phyloP scores from a whole-genome alignment of 2,888 invertebrate species.

The Sipha maydis region DNA sequence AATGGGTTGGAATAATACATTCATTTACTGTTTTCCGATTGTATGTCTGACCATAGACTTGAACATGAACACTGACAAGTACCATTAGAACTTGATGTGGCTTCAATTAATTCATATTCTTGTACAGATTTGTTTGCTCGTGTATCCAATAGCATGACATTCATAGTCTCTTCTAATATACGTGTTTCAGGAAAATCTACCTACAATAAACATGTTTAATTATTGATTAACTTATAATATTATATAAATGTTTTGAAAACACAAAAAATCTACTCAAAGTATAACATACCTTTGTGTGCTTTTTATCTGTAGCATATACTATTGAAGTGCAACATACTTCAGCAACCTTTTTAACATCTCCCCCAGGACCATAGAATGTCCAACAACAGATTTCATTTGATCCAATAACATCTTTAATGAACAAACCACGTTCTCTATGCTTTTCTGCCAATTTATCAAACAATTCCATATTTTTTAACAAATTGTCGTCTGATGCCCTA shows the following conservation, averaged over 20 bases:
- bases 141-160: conserved; percentile 93
- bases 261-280: neutral
- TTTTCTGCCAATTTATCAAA: conserved; percentile 96
- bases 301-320: conserved; percentile 98
- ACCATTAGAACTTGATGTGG: conserved; percentile 75
- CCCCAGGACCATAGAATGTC: conserved; percentile 97
- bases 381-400: conserved; percentile 99
- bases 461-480: conserved; percentile 95
- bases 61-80: conserved; percentile 36
- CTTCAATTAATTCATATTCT: conserved; percentile 94
- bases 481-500: conserved; percentile 96
- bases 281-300: conserved; percentile 86
- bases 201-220: conserved; percentile 67
- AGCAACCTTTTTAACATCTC: conserved; percentile 85
- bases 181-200: conserved; percentile 99
- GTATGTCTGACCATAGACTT: conserved; percentile 31
- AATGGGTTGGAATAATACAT: too few species aligned
- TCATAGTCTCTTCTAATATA: conserved; percentile 97
- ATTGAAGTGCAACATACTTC: conserved; percentile 99
- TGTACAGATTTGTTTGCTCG: conserved; percentile 80
- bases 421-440: conserved; percentile 93
- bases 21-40: neutral
- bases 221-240: neutral
- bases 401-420: conserved; percentile 98
- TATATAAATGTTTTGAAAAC: neutral